Conservation (phyloP, 1,140 invertebrate species). For the Drosophila ercepeae region DNA sequence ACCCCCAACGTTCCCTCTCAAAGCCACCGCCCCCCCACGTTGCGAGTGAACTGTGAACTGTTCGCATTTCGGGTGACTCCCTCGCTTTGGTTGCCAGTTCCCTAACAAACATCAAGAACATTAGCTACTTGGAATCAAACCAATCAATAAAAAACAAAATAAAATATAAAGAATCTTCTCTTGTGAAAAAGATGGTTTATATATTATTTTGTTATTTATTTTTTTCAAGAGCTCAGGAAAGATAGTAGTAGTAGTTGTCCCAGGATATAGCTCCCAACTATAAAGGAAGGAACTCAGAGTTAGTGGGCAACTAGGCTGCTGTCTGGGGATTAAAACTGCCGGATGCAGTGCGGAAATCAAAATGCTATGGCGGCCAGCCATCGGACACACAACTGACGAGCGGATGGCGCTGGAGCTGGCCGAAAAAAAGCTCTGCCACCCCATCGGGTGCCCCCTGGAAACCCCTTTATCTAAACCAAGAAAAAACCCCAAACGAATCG, state of each 20-base stretch:
- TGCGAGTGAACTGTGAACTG: conserved; percentile 68
- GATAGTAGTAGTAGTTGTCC: neutral
- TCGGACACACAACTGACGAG: conserved; percentile 50
- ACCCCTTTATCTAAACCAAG: conserved; percentile 2
- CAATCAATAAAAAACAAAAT: neutral
- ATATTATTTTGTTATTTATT: no score
- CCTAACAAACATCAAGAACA: neutral
- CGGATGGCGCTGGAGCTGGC: conserved; percentile 24
- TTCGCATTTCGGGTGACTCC: conserved; percentile 41
- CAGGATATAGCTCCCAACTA: neutral
- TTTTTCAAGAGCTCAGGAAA: neutral
- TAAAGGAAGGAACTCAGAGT: conserved; percentile 1
- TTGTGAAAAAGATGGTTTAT: no score
- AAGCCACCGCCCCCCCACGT: conserved; percentile 37
- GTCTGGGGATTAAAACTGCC: conserved; percentile 72
- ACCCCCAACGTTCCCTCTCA: conserved; percentile 11
- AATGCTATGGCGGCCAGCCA: conserved; percentile 66
- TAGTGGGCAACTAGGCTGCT: conserved; percentile 29
- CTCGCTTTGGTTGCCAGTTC: conserved; percentile 16
- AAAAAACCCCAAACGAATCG: conserved; percentile 24
- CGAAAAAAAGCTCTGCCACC: neutral
- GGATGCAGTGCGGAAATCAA: conserved; percentile 78
- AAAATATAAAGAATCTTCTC: no score
- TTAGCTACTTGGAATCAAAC: neutral
- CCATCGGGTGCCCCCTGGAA: neutral